These are phyloP conservation scores for Cryptoblepharus egeriae DNA, from an alignment of 2,797 vertebrate species.

Conservation along the genomic window DNA sequence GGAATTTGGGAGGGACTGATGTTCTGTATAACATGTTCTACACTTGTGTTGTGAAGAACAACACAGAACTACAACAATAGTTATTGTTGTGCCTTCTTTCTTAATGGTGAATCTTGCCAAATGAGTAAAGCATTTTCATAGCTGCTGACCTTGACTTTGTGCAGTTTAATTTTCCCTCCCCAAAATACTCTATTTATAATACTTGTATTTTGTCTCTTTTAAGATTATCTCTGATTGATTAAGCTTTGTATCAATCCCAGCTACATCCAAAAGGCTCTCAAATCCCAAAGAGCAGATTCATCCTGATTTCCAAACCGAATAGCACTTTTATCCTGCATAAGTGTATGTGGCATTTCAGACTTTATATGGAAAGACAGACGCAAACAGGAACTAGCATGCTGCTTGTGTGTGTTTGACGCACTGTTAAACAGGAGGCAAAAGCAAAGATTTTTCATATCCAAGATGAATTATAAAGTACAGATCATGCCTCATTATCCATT, in stretches of 20 bases:
- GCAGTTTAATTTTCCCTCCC: slow-evolving; percentile 5
- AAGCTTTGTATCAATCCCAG: slow-evolving; percentile 19
- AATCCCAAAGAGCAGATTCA: slow-evolving; percentile 27
- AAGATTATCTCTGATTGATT: slow-evolving; percentile 34
- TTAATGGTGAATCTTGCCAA: background rate
- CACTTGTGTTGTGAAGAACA: too few species aligned
- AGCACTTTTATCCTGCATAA: slow-evolving; percentile 26
- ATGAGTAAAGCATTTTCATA: background rate
- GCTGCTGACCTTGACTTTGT: slow-evolving; percentile 22
- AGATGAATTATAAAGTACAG: background rate
- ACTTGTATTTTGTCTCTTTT: slow-evolving; percentile 24
- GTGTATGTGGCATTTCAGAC: slow-evolving; percentile 14
- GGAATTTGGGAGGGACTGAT: too few species aligned
- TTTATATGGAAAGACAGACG: slow-evolving; percentile 15
- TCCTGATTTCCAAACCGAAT: slow-evolving; percentile 34
- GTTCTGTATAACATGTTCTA: too few species aligned
- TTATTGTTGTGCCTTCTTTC: background rate
- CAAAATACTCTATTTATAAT: slow-evolving; percentile 29
- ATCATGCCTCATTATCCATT: too few species aligned
- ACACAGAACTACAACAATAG: too few species aligned
- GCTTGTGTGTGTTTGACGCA: background rate
- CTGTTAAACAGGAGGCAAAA: background rate
- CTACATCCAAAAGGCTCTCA: slow-evolving; percentile 23
- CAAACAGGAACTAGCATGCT: background rate
- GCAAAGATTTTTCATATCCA: background rate